Evolutionary conservation across 2,113 vertebrate genomes (phyloP).

Genomic region (Malurus elegans): DNA sequence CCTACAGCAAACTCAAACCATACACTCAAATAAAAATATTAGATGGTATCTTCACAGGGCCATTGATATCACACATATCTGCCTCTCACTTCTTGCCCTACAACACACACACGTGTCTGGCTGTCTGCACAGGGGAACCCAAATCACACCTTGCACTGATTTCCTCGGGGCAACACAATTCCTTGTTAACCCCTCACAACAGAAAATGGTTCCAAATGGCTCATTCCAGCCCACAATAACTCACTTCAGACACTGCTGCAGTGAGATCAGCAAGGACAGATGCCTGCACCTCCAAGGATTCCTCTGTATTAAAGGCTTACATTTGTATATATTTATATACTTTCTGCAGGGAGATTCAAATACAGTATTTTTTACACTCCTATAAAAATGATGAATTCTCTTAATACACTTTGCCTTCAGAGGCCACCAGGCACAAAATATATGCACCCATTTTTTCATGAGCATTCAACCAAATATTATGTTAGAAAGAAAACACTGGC

Average conservation of each 20-base stretch:
- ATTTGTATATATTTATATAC: neutral
- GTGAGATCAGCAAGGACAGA: neutral
- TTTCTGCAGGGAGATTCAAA: neutral
- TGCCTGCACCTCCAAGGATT: neutral
- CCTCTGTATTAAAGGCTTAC: neutral
- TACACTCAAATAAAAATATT: neutral
- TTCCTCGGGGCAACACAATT: neutral
- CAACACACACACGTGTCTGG: neutral
- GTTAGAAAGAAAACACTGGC: neutral
- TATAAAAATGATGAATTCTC: slow-evolving; percentile 22
- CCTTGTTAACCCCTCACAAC: neutral
- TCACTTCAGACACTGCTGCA: neutral
- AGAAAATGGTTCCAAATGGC: neutral
- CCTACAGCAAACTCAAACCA: neutral
- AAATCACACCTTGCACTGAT: neutral
- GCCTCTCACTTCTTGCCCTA: neutral
- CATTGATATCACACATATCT: neutral
- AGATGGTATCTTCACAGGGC: neutral
- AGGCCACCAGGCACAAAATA: neutral
- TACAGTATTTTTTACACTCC: neutral
- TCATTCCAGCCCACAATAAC: neutral
- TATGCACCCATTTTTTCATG: neutral
- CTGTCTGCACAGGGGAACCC: neutral
- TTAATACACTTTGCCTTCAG: neutral
- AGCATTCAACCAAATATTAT: neutral